These are phyloP conservation scores for Leistus spinibarbis DNA, from an alignment of 2,888 invertebrate genomes.

Conservation along the genomic window DNA sequence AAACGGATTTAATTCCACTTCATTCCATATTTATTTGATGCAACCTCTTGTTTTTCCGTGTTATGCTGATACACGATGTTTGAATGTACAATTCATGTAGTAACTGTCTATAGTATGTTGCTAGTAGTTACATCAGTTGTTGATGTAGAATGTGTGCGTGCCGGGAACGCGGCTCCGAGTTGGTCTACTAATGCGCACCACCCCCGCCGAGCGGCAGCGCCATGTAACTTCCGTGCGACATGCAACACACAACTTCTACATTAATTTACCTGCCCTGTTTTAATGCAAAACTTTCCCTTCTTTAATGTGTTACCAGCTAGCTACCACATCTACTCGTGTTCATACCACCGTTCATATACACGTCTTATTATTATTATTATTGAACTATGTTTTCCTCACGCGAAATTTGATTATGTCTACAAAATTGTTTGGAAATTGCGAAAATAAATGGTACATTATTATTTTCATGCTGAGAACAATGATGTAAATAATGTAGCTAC, in stretches of 20 bases:
- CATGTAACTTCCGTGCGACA: constrained; percentile 30
- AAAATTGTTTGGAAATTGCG: neutral
- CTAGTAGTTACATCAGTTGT: constrained; percentile 5
- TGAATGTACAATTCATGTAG: neutral
- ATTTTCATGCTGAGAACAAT: neutral
- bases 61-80: neutral
- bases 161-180: neutral
- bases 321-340: neutral
- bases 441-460: neutral
- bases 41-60: neutral
- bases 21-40: neutral
- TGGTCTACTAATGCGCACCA: constrained; percentile 15
- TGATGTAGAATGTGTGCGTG: constrained; percentile 27
- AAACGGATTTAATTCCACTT: no score
- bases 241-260: constrained; percentile 35
- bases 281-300: constrained; percentile 27
- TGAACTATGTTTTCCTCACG: constrained; percentile 21
- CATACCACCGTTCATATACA: neutral
- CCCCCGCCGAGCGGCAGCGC: constrained; percentile 5
- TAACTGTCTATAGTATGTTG: neutral
- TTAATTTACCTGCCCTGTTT: constrained; percentile 28
- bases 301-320: constrained; percentile 24
- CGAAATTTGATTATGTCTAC: neutral
- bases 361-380: neutral
- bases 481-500: neutral